These are phyloP conservation scores for Urocitellus parryii DNA, from an alignment of 2,113 vertebrate genomes.

Conservation along the genomic window DNA sequence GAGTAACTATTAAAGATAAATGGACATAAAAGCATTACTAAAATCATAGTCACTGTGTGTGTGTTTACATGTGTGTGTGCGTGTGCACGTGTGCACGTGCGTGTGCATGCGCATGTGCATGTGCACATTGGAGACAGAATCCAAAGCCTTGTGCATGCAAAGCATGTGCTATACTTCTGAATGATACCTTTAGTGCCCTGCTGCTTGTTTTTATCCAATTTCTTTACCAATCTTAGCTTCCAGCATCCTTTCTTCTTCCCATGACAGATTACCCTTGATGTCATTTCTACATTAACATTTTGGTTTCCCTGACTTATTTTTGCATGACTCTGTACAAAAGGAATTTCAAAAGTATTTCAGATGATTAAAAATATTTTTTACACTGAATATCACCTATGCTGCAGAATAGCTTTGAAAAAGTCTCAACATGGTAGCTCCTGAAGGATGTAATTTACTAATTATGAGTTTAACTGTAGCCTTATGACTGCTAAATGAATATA, in stretches of 20 bases:
- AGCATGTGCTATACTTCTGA: neutral
- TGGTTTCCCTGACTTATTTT: neutral
- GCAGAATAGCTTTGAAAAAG: neutral
- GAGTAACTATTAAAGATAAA: conserved; percentile 34
- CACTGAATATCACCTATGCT: neutral
- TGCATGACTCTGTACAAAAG: neutral
- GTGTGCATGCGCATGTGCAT: too few relatives aligned
- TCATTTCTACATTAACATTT: neutral
- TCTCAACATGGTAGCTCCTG: neutral
- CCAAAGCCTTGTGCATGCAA: neutral
- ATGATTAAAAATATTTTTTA: neutral
- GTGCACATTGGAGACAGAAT: neutral
- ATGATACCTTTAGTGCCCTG: fast-evolving
- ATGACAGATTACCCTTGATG: neutral
- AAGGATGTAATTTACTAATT: neutral
- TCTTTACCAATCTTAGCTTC: neutral
- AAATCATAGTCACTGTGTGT: neutral
- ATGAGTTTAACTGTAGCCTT: neutral
- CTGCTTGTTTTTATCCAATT: neutral
- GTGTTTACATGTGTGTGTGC: too few relatives aligned
- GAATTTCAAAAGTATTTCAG: neutral
- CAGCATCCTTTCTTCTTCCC: neutral
- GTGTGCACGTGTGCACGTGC: too few relatives aligned
- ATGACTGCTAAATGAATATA: neutral
- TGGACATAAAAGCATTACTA: conserved; percentile 14